A percentile compares a stretch with the other conserved stretches of the same genome.
These are phyloP conservation scores for Zaprionus tsacasi DNA, from an alignment of 1,140 invertebrate species.

Conservation along the genomic window DNA sequence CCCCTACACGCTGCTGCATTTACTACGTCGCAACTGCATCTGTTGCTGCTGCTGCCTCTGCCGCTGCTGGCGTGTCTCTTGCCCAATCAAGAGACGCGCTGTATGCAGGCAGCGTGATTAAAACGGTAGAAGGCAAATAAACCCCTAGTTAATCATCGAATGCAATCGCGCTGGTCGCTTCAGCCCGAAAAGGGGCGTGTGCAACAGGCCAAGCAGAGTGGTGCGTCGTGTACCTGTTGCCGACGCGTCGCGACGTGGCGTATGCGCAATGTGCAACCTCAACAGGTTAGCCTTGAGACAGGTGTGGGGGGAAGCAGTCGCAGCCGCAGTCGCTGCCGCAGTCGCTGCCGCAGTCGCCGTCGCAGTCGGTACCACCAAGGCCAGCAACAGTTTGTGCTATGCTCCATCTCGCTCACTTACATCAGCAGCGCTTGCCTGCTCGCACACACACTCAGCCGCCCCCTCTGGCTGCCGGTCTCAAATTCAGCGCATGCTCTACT, in stretches of 20 bases:
- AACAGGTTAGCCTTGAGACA: constrained; percentile 72
- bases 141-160: constrained; percentile 11
- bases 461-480: neutral
- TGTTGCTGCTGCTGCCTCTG: neutral
- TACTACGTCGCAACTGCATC: neutral
- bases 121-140: neutral
- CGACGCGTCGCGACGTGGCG: constrained; percentile 58
- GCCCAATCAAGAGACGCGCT: constrained; percentile 1
- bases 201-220: neutral
- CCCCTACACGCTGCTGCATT: neutral
- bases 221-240: constrained; percentile 46
- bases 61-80: neutral
- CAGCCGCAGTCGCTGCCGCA: neutral
- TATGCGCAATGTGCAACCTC: constrained; percentile 76
- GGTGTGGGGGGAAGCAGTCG: constrained; percentile 2
- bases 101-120: neutral
- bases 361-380: constrained; percentile 24
- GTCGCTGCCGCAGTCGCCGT: constrained; percentile 4
- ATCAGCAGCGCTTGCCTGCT: neutral
- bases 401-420: neutral
- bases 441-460: neutral
- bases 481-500: constrained; percentile 67
- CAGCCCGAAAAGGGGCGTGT: neutral
- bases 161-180: neutral
- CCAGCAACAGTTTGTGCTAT: constrained; percentile 18